Percentiles rank a stretch among this genome's conserved stretches.
Evolutionary conservation across 2,797 vertebrate species (phyloP).

Genomic region (Enteromius paludinosus): DNA sequence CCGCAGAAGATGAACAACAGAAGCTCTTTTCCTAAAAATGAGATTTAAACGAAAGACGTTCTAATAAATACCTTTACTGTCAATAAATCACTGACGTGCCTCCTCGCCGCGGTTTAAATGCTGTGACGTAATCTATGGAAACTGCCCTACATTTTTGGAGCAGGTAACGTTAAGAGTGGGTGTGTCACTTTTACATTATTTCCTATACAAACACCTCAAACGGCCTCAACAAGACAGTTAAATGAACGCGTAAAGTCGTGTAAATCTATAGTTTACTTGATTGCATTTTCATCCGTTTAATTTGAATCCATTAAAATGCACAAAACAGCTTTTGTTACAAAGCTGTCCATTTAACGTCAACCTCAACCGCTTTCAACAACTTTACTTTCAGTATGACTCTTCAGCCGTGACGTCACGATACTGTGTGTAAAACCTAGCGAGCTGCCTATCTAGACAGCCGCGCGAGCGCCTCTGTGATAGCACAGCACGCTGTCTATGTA

Average conservation of each 20-base stretch:
- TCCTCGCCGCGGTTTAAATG: not conserved
- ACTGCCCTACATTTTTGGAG: not conserved
- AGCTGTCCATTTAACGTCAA: not conserved
- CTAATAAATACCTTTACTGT: not conserved
- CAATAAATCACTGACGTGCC: not conserved
- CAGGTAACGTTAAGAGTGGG: not conserved
- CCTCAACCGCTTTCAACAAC: not conserved
- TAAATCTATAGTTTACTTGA: not conserved
- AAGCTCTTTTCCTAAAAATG: not conserved
- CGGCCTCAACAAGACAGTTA: not conserved
- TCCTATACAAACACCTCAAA: not conserved
- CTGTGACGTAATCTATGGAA: not conserved
- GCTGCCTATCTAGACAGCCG: not conserved
- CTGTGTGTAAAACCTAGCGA: not conserved
- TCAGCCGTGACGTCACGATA: not conserved
- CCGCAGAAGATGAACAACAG: not conserved
- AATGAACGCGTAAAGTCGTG: not conserved
- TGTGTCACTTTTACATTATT: not conserved
- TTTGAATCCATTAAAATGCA: not conserved
- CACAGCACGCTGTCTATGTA: not conserved
- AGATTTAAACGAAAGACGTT: not conserved
- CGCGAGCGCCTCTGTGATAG: not conserved
- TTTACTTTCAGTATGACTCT: constrained; percentile 1
- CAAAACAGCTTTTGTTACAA: not conserved
- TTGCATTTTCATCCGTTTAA: not conserved